phyloP scores from a whole-genome alignment of 2,888 invertebrate species.

The Hirtodrosophila trivittata region DNA sequence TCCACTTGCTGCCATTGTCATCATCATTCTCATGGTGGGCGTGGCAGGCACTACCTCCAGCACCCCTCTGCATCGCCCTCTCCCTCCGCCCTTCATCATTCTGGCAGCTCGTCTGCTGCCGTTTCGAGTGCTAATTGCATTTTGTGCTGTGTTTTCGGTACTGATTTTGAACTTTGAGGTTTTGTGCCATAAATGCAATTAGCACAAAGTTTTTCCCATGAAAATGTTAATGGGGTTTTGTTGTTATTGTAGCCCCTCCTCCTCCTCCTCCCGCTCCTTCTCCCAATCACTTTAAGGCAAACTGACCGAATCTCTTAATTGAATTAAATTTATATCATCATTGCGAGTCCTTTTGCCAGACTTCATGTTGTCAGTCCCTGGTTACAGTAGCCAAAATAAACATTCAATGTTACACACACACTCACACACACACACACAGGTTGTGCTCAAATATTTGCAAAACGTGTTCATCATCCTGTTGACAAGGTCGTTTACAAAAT shows the following conservation, averaged over 20 bases:
- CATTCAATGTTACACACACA: conserved; percentile 31
- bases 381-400: conserved; percentile 38
- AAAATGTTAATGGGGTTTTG: conserved; percentile 54
- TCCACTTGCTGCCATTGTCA: conserved; percentile 54
- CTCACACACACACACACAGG: conserved; percentile 17
- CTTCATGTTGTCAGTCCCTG: neutral
- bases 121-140: conserved; percentile 70
- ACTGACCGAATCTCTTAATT: conserved; percentile 44
- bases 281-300: conserved; percentile 23
- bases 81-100: no score
- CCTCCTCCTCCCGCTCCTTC: neutral
- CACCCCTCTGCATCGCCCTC: neutral
- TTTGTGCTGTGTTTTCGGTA: conserved; percentile 52
- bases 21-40: conserved; percentile 42
- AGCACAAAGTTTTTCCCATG: conserved; percentile 54
- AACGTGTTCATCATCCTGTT: conserved; percentile 73
- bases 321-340: conserved; percentile 54
- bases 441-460: conserved; percentile 63
- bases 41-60: conserved; percentile 11
- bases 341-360: conserved; percentile 6
- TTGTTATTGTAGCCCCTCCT: conserved; percentile 27
- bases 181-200: conserved; percentile 66
- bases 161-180: conserved; percentile 56
- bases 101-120: conserved; percentile 19
- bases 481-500: conserved; percentile 73